Evolutionary conservation across 2,888 invertebrate species (phyloP), one percentile per base, ranked within the genome.

Genomic region (Oxycera nigricornis): DNA sequence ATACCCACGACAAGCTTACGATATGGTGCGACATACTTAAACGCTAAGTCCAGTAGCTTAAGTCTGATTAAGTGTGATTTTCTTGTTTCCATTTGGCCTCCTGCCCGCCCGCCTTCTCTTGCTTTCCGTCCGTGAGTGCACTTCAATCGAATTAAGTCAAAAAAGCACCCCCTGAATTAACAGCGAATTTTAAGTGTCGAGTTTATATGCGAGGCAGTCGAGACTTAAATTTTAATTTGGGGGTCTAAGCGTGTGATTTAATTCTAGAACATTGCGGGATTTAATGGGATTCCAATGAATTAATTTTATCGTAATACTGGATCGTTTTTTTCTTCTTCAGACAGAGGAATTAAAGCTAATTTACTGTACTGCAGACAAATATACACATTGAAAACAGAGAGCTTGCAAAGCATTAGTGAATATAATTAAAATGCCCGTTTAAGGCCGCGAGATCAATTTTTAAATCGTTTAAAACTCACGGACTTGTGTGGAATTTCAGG

Each of bases 1-100:
- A 65, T 65, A 30, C 65, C 30, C 39, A 65, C 41, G 41, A 41
- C 65, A 65, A 65, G 41, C 65, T 65, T n/a, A 65, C 65, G 30
- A 65, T 68, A 68, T 68, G 68, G 50, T 52, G 68, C 68, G 68
- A 68, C 68, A 68, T 50, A 68, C 52, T 68, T 68, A 68, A 50
- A 50, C 50, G 22, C 30, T 30, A 46, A 68, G 26, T 50, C 28
- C 50, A 20, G 68, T 68, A 52, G 52, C 68, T 68, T 68, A 68
- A 68, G 31, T 68, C 68, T 46, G 68, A 68, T 68, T 68, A 68
- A 68, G 65, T 65, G 41, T 39, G 65, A 65, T 65, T 65, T 65
- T 65, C 41, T 65, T 65, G 65, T 65, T 65, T 65, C 65, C 61
- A 61, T 55, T 22, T 55, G 9, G 22, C 55, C 24, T 55, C 22